A percentile compares a stretch with the other conserved stretches of the same genome.
Evolutionary conservation across 2,113 vertebrate species (phyloP).

Genomic region (Heloderma charlesbogerti): DNA sequence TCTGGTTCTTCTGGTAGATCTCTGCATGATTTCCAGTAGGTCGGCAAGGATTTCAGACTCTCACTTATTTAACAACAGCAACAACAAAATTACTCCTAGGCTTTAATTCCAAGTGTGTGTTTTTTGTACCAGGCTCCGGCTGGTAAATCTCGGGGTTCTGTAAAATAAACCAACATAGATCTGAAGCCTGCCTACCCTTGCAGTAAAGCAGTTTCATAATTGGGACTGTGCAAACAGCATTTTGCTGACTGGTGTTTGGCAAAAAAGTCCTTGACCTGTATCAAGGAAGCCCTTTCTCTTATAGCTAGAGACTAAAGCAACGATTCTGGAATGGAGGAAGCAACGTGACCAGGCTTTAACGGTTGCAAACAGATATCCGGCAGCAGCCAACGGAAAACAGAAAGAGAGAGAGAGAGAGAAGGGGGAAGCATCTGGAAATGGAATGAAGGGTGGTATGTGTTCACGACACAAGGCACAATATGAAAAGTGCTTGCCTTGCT

Average conservation of each 20-base stretch:
- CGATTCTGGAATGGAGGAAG: background rate
- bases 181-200: no score
- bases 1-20: no score
- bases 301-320: background rate
- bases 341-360: background rate
- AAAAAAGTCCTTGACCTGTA: background rate
- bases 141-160: no score
- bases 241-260: background rate
- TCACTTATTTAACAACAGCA: no score
- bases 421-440: slow-evolving; percentile 6
- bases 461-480: background rate
- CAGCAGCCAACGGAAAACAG: background rate
- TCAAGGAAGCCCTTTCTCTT: background rate
- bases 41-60: no score
- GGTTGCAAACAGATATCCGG: background rate
- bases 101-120: no score
- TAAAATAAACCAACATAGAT: no score
- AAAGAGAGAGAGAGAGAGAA: background rate
- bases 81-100: no score
- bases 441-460: background rate
- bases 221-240: no score
- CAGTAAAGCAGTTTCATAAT: background rate
- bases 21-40: no score
- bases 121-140: no score
- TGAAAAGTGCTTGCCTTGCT: background rate